These are phyloP conservation scores for Lasioglossum vierecki DNA, from an alignment of 2,888 invertebrate species.

Conservation along the genomic window DNA sequence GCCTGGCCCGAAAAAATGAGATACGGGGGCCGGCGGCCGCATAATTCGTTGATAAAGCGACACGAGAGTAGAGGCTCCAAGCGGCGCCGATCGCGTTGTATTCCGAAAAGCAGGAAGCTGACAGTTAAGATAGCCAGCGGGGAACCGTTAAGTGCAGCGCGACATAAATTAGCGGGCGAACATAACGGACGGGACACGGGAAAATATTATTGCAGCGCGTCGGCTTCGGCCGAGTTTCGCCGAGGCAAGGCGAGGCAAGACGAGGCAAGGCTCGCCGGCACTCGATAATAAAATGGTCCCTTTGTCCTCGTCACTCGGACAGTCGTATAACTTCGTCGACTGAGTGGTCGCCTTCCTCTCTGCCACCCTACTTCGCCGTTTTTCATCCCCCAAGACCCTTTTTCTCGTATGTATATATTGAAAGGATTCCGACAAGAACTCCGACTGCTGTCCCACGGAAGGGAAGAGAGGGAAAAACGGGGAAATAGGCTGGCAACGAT, in stretches of 20 bases:
- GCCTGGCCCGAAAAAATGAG: background rate
- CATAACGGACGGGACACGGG: constrained; percentile 57
- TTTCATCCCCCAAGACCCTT: constrained; percentile 52
- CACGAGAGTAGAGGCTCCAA: constrained; percentile 12
- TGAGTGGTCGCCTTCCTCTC: constrained; percentile 44
- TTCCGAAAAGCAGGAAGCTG: constrained; percentile 50
- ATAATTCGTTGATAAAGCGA: constrained; percentile 23
- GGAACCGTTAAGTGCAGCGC: constrained; percentile 61
- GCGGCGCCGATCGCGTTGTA: constrained; percentile 24
- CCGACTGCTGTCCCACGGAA: constrained; percentile 44
- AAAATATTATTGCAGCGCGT: constrained; percentile 77
- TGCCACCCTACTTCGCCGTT: constrained; percentile 30
- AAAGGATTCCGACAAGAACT: constrained; percentile 74
- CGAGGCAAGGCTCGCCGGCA: constrained; percentile 51
- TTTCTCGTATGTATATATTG: constrained; percentile 65
- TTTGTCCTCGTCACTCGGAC: constrained; percentile 66
- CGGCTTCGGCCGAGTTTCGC: constrained; percentile 47
- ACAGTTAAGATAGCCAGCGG: constrained; percentile 39
- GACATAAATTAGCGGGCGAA: constrained; percentile 73
- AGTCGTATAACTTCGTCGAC: constrained; percentile 63
- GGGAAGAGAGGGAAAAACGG: constrained; percentile 46
- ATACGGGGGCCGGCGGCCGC: background rate
- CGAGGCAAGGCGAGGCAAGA: constrained; percentile 40
- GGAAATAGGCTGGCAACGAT: constrained; percentile 45
- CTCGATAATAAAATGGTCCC: constrained; percentile 77